phyloP scores from a whole-genome alignment of 1,140 invertebrate genomes.

The Lerema accius region DNA sequence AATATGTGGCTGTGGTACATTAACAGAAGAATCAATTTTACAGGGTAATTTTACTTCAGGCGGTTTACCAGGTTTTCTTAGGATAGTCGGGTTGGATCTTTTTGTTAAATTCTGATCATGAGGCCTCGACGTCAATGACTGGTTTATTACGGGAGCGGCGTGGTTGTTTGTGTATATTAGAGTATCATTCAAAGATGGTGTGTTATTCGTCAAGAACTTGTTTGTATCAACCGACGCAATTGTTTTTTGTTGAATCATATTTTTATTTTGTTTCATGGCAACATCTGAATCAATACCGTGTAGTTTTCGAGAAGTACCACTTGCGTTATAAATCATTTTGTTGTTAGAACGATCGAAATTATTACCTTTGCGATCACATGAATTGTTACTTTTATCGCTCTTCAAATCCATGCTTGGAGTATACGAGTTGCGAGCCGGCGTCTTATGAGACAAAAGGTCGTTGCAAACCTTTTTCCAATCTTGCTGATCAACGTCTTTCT shows the following conservation, averaged over 20 bases:
- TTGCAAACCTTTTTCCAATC: slow-evolving; percentile 70
- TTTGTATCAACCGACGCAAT: not conserved
- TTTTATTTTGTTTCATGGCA: not conserved
- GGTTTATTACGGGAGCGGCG: slow-evolving; percentile 8
- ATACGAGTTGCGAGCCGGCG: slow-evolving; percentile 62
- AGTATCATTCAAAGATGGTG: not conserved
- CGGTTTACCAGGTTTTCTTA: slow-evolving; percentile 8
- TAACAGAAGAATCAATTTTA: not conserved
- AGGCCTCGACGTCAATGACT: not conserved
- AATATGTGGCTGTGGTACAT: not conserved
- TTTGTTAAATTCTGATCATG: not conserved
- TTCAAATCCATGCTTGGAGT: slow-evolving; percentile 62
- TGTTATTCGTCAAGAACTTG: not conserved
- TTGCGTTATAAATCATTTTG: not conserved
- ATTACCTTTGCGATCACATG: not conserved
- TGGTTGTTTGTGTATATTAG: not conserved
- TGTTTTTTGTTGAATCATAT: not conserved
- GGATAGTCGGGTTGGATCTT: slow-evolving; percentile 1
- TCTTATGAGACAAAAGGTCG: slow-evolving; percentile 64
- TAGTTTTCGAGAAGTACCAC: not conserved
- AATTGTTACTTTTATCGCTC: slow-evolving; percentile 41
- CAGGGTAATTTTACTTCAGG: not conserved
- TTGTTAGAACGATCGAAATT: not conserved
- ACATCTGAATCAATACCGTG: not conserved
- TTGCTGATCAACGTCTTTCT: slow-evolving; percentile 19